Base-by-base conservation (phyloP, 2,113 vertebrate species). In the Bucco capensis region DNA sequence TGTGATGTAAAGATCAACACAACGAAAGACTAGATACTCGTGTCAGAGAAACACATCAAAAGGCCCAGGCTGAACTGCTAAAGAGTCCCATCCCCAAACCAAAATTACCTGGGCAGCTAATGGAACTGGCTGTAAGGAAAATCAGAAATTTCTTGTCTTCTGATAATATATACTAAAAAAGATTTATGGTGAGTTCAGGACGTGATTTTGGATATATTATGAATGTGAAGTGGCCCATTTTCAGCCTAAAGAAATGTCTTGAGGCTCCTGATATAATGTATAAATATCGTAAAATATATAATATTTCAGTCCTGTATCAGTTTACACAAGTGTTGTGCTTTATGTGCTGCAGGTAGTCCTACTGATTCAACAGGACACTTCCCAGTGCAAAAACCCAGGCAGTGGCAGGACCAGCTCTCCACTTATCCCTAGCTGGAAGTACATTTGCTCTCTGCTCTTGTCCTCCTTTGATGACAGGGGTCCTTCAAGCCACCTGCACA, bases 21-120 rank as follows among this genome's bases (percentile, higher is more conserved):
- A 61, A 42, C 17, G 62, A 11, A 58, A 57, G 19, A 5, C 5
- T 30, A 49, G 6, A 7, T 44, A 23, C 2, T 0, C 0, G 0
- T 22, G 7, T 50, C 49, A 49, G 49, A 62, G 47, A 53, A 73
- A 54, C 17, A 74, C 2, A 60, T 35, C 25, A 62, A 72, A 37
- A 14, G 38, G 19, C 19, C 28, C 6, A 62, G 17, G 42, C 8
- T 28, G 13, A 51, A 25, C 3, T 75, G 14, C n/a, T 66, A 69
- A 89, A 70, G 31, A n/a, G n/a, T 18, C 12, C 7, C 4, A 3
- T 74, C 62, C 33, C 33, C 37, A 56, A 74, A 42, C 21, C 0
- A 67, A 19, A 11, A 47, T 83, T 91, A 33, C 25, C 28, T 74
- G 33, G 19, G 44, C 31, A 53, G 37, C 15, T 64, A 33, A 28